These are phyloP conservation scores for Pteropus alecto DNA, from an alignment of 2,113 vertebrate species.

Conservation along the genomic window DNA sequence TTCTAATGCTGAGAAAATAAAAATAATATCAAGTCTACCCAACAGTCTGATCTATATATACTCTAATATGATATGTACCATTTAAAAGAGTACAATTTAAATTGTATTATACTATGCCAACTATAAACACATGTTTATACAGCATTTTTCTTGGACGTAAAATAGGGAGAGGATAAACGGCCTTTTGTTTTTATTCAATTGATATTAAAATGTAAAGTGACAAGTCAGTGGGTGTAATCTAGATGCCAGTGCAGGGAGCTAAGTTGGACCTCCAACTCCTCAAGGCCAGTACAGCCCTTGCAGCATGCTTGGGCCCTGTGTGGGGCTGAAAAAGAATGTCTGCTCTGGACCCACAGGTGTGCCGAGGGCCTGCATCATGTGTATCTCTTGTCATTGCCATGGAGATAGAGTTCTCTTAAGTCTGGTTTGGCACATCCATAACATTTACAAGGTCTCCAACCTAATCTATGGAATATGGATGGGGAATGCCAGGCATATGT, in stretches of 20 bases:
- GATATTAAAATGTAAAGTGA: not conserved
- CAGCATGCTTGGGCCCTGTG: accelerated
- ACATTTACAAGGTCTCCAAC: no score
- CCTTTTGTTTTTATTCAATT: not conserved
- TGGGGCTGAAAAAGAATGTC: not conserved
- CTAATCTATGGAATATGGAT: not conserved
- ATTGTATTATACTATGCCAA: not conserved
- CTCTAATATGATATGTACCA: not conserved
- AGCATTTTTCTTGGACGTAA: not conserved
- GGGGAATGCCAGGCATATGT: not conserved
- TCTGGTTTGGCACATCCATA: not conserved
- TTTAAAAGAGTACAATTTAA: not conserved
- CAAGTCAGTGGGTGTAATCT: no score
- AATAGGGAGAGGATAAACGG: not conserved
- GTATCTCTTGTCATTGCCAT: no score
- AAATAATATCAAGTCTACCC: not conserved
- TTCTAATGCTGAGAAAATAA: not conserved
- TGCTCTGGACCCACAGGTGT: accelerated
- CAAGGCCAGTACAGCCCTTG: not conserved
- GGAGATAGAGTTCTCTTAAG: not conserved
- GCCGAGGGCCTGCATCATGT: not conserved
- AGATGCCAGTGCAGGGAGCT: not conserved
- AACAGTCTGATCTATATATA: not conserved
- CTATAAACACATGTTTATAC: not conserved
- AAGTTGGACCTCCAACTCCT: not conserved